These are phyloP conservation scores for Yponomeuta sedellus DNA, from an alignment of 2,888 invertebrate species.

Conservation along the genomic window DNA sequence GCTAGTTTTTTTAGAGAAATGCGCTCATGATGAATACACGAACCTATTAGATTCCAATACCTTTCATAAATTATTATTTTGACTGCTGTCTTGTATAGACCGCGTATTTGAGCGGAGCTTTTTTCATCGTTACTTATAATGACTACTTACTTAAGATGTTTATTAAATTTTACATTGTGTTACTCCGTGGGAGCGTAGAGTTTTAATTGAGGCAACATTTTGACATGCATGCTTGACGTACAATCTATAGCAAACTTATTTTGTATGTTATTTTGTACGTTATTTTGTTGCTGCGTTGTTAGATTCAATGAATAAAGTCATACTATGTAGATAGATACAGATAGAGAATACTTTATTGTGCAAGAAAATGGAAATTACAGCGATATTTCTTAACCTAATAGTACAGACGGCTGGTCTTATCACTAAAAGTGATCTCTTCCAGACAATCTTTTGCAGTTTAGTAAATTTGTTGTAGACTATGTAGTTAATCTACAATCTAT, in stretches of 20 bases:
- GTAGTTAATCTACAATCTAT: no score
- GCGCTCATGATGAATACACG: no score
- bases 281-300: neutral
- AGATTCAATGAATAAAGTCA: no score
- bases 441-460: no score
- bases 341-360: no score
- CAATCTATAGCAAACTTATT: neutral
- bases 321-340: no score
- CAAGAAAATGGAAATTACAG: no score
- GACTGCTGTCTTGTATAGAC: constrained; percentile 17
- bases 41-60: no score
- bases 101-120: neutral
- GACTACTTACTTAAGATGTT: constrained; percentile 4
- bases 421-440: no score
- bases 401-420: no score
- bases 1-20: neutral
- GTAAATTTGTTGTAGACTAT: no score
- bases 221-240: neutral
- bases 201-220: neutral
- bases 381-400: no score
- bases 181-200: neutral
- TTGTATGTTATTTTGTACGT: neutral
- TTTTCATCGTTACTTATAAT: constrained; percentile 10
- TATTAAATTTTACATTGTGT: constrained; percentile 1
- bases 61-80: constrained; percentile 19